Percentiles rank a stretch among this genome's conserved stretches.
Evolutionary conservation across 1,140 invertebrate genomes (phyloP).

Genomic region (Pararge aegeria): DNA sequence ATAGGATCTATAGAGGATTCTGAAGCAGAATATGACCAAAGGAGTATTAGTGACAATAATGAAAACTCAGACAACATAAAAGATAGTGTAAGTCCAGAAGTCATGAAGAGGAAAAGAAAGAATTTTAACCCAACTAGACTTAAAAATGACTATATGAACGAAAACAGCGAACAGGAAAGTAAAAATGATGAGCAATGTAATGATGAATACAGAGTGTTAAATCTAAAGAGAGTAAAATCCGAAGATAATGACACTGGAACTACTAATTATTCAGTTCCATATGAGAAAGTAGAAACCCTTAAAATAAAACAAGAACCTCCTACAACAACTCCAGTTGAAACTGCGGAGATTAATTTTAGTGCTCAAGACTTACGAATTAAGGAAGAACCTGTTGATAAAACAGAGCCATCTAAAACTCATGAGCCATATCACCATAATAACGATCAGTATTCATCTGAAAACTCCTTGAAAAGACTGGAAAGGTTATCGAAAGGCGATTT

Average conservation of each 20-base stretch:
- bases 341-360: slow-evolving; percentile 39
- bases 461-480: slow-evolving; percentile 89
- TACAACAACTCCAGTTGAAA: slow-evolving; percentile 52
- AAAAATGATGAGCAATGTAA: slow-evolving; percentile 32
- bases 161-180: slow-evolving; percentile 31
- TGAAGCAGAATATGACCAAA: slow-evolving; percentile 85
- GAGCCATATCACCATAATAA: slow-evolving; percentile 29
- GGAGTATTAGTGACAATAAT: slow-evolving; percentile 87
- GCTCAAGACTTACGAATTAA: slow-evolving; percentile 60
- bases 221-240: slow-evolving; percentile 68
- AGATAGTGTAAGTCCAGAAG: slow-evolving; percentile 73
- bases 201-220: slow-evolving; percentile 51
- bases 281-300: slow-evolving; percentile 33
- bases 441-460: slow-evolving; percentile 75
- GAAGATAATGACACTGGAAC: slow-evolving; percentile 39
- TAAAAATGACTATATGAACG: slow-evolving; percentile 44
- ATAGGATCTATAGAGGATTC: slow-evolving; percentile 73
- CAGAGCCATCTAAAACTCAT: slow-evolving; percentile 32
- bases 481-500: slow-evolving; percentile 90
- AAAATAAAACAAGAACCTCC: slow-evolving; percentile 50
- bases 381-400: slow-evolving; percentile 52
- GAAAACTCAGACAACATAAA: slow-evolving; percentile 80
- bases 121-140: slow-evolving; percentile 94
- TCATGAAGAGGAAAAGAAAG: slow-evolving; percentile 90
- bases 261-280: slow-evolving; percentile 19